Percentiles rank a stretch among this genome's conserved stretches.
These are phyloP conservation scores for Neuroterus valhalla DNA, from an alignment of 1,140 invertebrate species.

Conservation along the genomic window DNA sequence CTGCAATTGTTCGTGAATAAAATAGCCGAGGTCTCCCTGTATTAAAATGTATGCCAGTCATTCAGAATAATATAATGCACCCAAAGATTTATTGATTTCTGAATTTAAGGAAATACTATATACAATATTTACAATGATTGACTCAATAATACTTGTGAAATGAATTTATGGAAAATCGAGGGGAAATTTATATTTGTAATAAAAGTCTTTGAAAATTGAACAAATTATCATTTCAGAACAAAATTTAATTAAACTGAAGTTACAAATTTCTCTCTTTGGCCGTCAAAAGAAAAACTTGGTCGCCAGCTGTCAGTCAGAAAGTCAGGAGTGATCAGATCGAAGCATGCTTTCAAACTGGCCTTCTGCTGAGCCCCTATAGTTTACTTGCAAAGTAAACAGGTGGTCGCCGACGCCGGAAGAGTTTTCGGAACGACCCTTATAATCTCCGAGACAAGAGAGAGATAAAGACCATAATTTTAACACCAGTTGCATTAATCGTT, in stretches of 20 bases:
- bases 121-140: too few relatives aligned
- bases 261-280: too few relatives aligned
- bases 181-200: too few relatives aligned
- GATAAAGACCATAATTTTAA: constrained; percentile 8
- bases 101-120: too few relatives aligned
- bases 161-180: too few relatives aligned
- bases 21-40: background rate
- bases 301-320: constrained; percentile 4
- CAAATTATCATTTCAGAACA: too few relatives aligned
- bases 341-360: background rate
- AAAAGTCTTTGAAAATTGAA: too few relatives aligned
- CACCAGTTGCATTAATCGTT: background rate
- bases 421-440: constrained; percentile 9
- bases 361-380: background rate
- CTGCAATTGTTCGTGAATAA: constrained; percentile 11
- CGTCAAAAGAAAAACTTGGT: background rate
- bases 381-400: constrained; percentile 23
- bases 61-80: background rate
- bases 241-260: too few relatives aligned
- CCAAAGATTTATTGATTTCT: too few relatives aligned
- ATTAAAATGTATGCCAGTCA: background rate
- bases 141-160: too few relatives aligned
- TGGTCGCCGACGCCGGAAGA: constrained; percentile 21
- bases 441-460: constrained; percentile 2
- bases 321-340: background rate